Percentiles rank a stretch among this genome's conserved stretches.
Conservation (phyloP, 2,797 vertebrate genomes). For the Hemibagrus guttatus region DNA sequence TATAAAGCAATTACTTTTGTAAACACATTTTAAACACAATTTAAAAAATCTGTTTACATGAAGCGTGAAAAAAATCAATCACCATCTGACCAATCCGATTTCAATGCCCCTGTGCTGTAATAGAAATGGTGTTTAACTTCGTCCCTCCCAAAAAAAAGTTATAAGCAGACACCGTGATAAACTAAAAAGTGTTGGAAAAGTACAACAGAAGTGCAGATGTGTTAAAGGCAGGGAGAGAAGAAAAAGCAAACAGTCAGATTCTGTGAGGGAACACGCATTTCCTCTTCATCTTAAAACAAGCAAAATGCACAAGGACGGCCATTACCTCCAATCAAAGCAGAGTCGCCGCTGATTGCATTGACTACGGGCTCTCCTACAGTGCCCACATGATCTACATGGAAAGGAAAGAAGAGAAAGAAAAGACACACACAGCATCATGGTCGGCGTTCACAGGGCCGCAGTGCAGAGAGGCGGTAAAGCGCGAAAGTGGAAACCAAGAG, state of each 20-base stretch:
- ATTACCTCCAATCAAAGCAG: slow-evolving; percentile 94
- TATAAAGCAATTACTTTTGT: background rate
- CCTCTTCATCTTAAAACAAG: slow-evolving; percentile 25
- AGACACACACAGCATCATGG: slow-evolving; percentile 35
- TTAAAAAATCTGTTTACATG: background rate
- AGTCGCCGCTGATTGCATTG: slow-evolving; percentile 84
- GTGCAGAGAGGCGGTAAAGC: slow-evolving; percentile 35
- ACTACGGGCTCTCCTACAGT: slow-evolving; percentile 82
- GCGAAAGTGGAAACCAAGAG: slow-evolving; percentile 29
- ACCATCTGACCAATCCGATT: background rate
- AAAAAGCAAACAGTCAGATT: slow-evolving; percentile 12
- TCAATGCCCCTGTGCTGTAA: background rate
- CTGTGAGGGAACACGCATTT: slow-evolving; percentile 11
- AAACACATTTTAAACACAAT: background rate
- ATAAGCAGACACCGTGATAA: background rate
- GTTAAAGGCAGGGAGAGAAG: background rate
- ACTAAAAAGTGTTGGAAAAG: background rate
- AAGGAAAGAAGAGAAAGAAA: slow-evolving; percentile 47
- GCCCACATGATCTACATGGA: slow-evolving; percentile 86
- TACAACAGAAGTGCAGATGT: background rate
- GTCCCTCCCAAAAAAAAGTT: background rate
- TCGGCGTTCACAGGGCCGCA: slow-evolving; percentile 50
- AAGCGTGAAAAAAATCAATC: background rate
- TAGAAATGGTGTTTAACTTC: background rate
- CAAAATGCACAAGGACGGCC: slow-evolving; percentile 25